Base-by-base conservation (phyloP, 1,140 invertebrate genomes). In the Chlorops oryzae region DNA sequence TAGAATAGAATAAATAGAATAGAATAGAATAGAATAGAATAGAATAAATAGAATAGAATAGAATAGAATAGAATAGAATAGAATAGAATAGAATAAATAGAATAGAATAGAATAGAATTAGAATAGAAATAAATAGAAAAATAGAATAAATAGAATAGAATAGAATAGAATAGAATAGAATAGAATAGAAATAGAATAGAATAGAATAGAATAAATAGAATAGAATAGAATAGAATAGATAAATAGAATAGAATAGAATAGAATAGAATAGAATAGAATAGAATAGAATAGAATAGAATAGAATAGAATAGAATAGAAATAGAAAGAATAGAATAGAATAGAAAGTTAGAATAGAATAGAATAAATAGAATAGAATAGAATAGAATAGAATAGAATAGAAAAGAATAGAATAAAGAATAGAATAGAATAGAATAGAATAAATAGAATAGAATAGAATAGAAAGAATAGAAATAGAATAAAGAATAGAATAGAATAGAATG, bases 91-190 rank as follows among this genome's bases (percentile, higher is more conserved):
- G 34, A 35, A 35, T 35, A 35, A 35, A 35, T 35, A 35, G 34
- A 35, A 35, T 35, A 35, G 34, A 35, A 35, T 35, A 35, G 34
- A 35, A 35, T 35, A 35, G 34, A 32, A 32, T 32, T 9, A 35
- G n/a, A 35, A 17, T 15, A 35, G n/a, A n/a, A n/a, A n/a, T n/a
- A n/a, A n/a, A n/a, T n/a, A n/a, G n/a, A n/a, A n/a, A n/a, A n/a
- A n/a, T 35, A 35, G 34, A 35, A 35, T 35, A 35, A 35, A 35
- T 35, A 35, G 34, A 35, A 35, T 35, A 35, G 34, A 35, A 35
- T 35, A 35, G 34, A 35, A 35, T 35, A 35, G 34, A 35, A 35
- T 35, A 35, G 34, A 35, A 35, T 35, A 35, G 34, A 35, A 35
- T 35, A 35, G 34, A 35, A 35, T 35, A 35, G 34, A 35, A n/a